phyloP scores from a whole-genome alignment of 1,140 invertebrate genomes.

The Helicorthomorpha holstii region DNA sequence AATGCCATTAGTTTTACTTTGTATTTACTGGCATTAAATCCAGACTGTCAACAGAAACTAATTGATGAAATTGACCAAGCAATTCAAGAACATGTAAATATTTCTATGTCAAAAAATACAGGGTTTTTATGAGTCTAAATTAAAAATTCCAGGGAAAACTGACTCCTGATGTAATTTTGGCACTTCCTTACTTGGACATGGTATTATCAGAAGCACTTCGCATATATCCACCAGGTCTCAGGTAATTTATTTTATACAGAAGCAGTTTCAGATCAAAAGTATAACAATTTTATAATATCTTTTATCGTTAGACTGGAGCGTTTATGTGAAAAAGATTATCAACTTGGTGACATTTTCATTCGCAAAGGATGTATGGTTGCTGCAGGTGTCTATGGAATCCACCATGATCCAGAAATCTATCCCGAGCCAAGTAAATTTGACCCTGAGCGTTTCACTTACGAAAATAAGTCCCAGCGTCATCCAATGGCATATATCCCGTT shows the following conservation, averaged over 20 bases:
- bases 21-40: conserved; percentile 24
- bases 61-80: conserved; percentile 23
- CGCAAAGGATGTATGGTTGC: conserved; percentile 12
- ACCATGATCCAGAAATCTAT: conserved; percentile 13
- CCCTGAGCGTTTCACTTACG: conserved; percentile 13
- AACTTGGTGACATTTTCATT: conserved; percentile 7
- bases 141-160: background rate
- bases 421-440: conserved; percentile 16
- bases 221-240: background rate
- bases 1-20: conserved; percentile 19
- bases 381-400: conserved; percentile 15
- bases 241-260: background rate
- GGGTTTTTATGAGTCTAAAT: background rate
- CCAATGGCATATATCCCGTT: conserved; percentile 36
- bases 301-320: conserved; percentile 1
- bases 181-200: background rate
- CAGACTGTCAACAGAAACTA: conserved; percentile 26
- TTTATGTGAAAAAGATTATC: conserved; percentile 5
- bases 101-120: background rate
- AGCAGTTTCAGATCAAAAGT: background rate
- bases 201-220: background rate
- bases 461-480: conserved; percentile 24
- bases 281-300: too few species aligned
- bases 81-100: background rate
- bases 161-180: background rate